Evolutionary conservation across 2,888 invertebrate species (phyloP).

Genomic region (Eulithis testata): DNA sequence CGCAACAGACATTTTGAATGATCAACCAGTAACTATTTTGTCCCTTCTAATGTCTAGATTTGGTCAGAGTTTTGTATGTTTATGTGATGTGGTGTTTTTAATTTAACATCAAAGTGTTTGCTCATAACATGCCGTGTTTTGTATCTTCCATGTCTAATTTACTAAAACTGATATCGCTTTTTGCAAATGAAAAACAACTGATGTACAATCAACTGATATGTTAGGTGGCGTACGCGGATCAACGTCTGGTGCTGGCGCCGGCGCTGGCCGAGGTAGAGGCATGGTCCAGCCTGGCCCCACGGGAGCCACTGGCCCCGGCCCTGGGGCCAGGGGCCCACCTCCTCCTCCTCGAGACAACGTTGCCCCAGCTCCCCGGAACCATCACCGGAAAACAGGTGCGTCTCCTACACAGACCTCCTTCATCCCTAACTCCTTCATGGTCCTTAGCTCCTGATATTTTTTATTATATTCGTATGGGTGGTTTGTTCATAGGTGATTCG

Average conservation of each 20-base stretch:
- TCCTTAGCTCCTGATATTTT: slow-evolving; percentile 44
- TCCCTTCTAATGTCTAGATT: no score
- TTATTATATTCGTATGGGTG: slow-evolving; percentile 46
- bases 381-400: slow-evolving; percentile 80
- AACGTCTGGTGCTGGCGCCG: slow-evolving; percentile 55
- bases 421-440: slow-evolving; percentile 28
- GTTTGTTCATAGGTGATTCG: slow-evolving; percentile 47
- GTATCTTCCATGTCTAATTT: no score
- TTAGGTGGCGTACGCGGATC: slow-evolving; percentile 50
- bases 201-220: slow-evolving; percentile 23
- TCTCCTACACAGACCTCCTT: slow-evolving; percentile 39
- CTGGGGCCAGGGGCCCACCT: slow-evolving; percentile 95
- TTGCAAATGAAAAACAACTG: no score
- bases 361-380: slow-evolving; percentile 73
- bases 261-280: slow-evolving; percentile 49
- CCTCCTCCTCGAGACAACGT: slow-evolving; percentile 91
- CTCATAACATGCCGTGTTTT: no score
- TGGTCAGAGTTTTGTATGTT: no score
- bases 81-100: no score
- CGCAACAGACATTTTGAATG: no score
- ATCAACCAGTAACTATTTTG: no score
- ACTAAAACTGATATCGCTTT: no score
- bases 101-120: no score
- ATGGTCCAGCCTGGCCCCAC: slow-evolving; percentile 53
- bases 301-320: slow-evolving; percentile 75